These are phyloP conservation scores for Halcyon malimbica DNA, from an alignment of 2,113 vertebrate genomes.

Conservation along the genomic window DNA sequence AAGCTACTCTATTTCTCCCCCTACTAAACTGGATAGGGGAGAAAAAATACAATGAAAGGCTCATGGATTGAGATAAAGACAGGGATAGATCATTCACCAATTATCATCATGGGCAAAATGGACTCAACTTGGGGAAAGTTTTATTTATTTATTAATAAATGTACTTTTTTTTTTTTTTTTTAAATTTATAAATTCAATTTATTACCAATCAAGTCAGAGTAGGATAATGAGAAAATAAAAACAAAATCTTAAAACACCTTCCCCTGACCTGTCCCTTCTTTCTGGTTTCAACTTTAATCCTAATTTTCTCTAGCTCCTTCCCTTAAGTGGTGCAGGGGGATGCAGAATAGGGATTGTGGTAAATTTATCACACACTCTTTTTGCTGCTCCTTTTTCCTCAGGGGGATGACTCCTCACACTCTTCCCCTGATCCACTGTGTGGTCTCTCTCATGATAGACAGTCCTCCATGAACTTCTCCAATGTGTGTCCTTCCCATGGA, in stretches of 20 bases:
- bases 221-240: neutral
- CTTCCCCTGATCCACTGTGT: neutral
- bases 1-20: neutral
- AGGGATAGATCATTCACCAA: neutral
- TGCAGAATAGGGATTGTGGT: rapidly evolving
- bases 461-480: neutral
- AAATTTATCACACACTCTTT: neutral
- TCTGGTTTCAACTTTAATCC: neutral
- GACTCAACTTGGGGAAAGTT: neutral
- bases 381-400: neutral
- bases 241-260: neutral
- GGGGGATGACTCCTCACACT: neutral
- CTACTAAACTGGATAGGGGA: neutral
- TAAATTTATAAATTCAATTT: neutral
- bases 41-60: neutral
- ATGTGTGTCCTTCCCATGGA: neutral
- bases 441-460: no score
- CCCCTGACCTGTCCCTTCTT: neutral
- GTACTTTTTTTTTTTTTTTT: no score
- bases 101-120: neutral
- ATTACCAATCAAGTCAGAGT: neutral
- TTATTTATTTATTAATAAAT: no score
- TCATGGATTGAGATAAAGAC: neutral
- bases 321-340: neutral
- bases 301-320: neutral